Conservation (phyloP, 2,113 vertebrate genomes). For the Budorcas taxicolor region DNA sequence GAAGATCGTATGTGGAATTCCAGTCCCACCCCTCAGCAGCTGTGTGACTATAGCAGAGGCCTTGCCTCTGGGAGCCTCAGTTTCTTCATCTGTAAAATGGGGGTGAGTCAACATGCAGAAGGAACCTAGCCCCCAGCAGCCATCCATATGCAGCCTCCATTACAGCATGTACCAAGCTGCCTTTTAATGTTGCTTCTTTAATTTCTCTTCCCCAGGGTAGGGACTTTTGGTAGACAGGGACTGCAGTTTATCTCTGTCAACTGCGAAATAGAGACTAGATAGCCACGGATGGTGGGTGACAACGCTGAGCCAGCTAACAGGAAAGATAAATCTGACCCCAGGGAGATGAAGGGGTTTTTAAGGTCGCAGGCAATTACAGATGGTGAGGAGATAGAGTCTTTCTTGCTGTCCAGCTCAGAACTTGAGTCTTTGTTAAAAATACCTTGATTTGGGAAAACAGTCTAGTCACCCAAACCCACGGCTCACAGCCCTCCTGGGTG, state of each 20-base stretch:
- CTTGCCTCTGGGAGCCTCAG: not conserved
- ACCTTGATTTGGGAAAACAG: not conserved
- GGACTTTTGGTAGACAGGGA: too few relatives aligned
- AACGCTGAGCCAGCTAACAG: not conserved
- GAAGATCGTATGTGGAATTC: rapidly evolving
- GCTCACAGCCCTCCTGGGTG: not conserved
- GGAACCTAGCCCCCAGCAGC: not conserved
- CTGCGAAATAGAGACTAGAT: not conserved
- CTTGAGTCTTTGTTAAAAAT: not conserved
- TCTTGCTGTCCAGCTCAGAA: not conserved
- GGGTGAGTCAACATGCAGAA: rapidly evolving
- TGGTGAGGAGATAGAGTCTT: not conserved
- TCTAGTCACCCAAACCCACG: not conserved
- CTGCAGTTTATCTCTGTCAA: not conserved
- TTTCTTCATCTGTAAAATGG: not conserved
- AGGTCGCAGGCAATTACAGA: not conserved
- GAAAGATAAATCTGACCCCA: not conserved
- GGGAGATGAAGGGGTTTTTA: not conserved
- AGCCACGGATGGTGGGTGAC: not conserved
- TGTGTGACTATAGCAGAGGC: not conserved
- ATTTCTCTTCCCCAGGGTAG: not conserved
- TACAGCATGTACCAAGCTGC: not conserved
- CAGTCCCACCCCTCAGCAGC: not conserved
- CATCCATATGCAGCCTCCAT: rapidly evolving
- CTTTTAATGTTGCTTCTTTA: not conserved